Percentiles rank a stretch among this genome's conserved stretches.
Conservation (phyloP, 2,113 vertebrate genomes). For the Peromyscus polionotus region DNA sequence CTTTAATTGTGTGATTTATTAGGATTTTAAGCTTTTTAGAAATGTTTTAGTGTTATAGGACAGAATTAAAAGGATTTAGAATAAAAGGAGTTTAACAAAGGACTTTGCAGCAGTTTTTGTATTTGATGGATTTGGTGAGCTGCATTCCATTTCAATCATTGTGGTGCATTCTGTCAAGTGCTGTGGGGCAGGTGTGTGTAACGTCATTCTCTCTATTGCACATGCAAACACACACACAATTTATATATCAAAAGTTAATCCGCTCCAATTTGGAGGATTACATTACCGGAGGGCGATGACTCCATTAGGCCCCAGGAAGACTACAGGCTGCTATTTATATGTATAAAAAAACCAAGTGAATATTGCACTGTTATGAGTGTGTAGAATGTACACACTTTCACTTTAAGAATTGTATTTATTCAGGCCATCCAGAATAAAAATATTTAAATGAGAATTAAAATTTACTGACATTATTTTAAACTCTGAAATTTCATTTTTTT, state of each 20-base stretch:
- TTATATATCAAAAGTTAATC: slow-evolving; percentile 90
- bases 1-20: slow-evolving; percentile 93
- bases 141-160: slow-evolving; percentile 88
- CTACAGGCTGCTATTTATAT: slow-evolving; percentile 81
- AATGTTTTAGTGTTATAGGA: slow-evolving; percentile 91
- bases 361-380: slow-evolving; percentile 68
- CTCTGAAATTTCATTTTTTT: slow-evolving; percentile 13
- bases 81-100: slow-evolving; percentile 91
- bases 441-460: slow-evolving; percentile 57
- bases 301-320: slow-evolving; percentile 84
- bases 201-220: slow-evolving; percentile 82
- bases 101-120: slow-evolving; percentile 91
- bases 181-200: slow-evolving; percentile 89
- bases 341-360: slow-evolving; percentile 66
- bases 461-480: slow-evolving; percentile 59
- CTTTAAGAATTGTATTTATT: slow-evolving; percentile 77
- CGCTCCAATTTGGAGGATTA: slow-evolving; percentile 88
- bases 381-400: slow-evolving; percentile 75
- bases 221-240: slow-evolving; percentile 87
- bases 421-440: slow-evolving; percentile 69
- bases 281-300: slow-evolving; percentile 80
- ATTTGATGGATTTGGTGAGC: slow-evolving; percentile 90
- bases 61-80: slow-evolving; percentile 93
- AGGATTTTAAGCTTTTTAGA: slow-evolving; percentile 92
- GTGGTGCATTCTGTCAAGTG: slow-evolving; percentile 86